phyloP scores from a whole-genome alignment of 2,888 invertebrate species.

The Schizaphis graminum region DNA sequence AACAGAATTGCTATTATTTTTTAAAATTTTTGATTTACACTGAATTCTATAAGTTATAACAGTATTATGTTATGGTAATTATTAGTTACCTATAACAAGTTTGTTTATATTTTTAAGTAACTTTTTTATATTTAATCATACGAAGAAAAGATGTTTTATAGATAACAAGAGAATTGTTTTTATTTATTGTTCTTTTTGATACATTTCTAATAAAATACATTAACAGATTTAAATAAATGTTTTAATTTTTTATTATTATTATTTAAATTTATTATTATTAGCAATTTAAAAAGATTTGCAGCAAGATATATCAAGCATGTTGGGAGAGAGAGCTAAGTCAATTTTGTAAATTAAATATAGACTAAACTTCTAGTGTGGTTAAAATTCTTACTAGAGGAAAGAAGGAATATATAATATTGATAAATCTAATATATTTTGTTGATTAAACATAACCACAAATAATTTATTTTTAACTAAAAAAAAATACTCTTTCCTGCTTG shows the following conservation, averaged over 20 bases:
- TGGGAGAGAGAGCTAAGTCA: background rate
- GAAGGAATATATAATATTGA: background rate
- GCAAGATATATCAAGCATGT: background rate
- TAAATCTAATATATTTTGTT: background rate
- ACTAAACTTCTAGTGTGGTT: background rate
- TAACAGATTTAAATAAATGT: background rate
- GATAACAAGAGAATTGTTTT: background rate
- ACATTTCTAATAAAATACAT: background rate
- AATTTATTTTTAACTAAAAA: background rate
- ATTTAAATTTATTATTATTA: background rate
- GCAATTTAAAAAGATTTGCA: background rate
- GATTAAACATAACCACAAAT: background rate
- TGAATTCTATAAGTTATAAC: background rate
- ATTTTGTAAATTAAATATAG: background rate
- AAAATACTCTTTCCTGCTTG: background rate
- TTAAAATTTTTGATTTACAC: background rate
- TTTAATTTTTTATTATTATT: background rate
- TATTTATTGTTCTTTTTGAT: background rate
- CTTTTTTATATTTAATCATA: background rate
- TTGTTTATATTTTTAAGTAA: background rate
- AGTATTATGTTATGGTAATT: background rate
- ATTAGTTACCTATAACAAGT: background rate
- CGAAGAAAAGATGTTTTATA: background rate
- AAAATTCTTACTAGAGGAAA: background rate
- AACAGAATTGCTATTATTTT: background rate